A percentile compares a stretch with the other conserved stretches of the same genome.
Evolutionary conservation across 2,113 vertebrate genomes (phyloP).

Genomic region (Dipodomys merriami): DNA sequence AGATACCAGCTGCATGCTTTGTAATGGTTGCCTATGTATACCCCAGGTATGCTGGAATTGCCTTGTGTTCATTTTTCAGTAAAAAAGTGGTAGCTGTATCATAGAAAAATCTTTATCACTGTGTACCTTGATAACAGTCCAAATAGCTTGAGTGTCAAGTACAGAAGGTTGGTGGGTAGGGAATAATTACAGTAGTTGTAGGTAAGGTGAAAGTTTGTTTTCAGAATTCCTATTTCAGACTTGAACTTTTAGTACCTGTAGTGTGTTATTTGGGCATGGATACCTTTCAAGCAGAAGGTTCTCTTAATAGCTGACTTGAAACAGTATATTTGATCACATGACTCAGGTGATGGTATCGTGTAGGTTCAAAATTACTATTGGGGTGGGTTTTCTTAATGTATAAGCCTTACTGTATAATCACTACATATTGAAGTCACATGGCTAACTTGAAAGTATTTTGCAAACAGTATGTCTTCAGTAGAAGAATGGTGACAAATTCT

Average conservation of each 20-base stretch:
- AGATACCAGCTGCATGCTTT: not conserved
- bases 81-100: not conserved
- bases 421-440: not conserved
- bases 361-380: not conserved
- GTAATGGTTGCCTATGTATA: not conserved
- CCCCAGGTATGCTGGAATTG: not conserved
- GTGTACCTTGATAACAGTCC: not conserved
- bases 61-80: not conserved
- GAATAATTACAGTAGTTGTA: not conserved
- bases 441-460: not conserved
- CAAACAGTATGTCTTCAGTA: not conserved
- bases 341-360: not conserved
- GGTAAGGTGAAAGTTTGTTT: not conserved
- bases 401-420: not conserved
- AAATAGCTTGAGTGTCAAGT: not conserved
- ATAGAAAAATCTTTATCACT: not conserved
- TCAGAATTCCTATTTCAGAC: not conserved
- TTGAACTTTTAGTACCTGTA: not conserved
- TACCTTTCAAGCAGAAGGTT: constrained; percentile 23
- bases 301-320: not conserved
- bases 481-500: not conserved
- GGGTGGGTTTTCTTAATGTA: not conserved
- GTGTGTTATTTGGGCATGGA: not conserved
- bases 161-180: not conserved
- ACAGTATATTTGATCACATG: not conserved